Evolutionary conservation across 2,797 vertebrate genomes (phyloP), one percentile per base, ranked within the genome.

Genomic region (Manis pentadactyla): DNA sequence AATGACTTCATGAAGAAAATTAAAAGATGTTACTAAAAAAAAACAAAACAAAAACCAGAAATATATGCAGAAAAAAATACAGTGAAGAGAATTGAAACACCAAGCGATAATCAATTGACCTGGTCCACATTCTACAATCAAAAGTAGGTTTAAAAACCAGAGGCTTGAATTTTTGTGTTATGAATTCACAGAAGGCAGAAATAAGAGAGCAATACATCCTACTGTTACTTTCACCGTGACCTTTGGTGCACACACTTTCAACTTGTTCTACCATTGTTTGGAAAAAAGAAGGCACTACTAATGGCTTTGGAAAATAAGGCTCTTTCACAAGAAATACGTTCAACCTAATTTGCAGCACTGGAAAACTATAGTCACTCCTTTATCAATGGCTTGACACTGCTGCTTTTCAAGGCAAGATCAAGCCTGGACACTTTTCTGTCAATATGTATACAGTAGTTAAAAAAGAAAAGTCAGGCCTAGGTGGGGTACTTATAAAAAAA

Each of bases 341-440:
- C 88, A 95, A 55, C 39, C 68, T 88, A 83, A 93, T 87, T n/a
- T 79, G 27, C 25, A 97, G 77, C 27, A 95, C 0, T 25, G 23
- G 29, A 73, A 88, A 98, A 97, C 75, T 96, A 73, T 4, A 96
- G 93, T 95, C 95, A 87, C 29, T 66, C 84, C 55, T 85, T 97
- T 69, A 87, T 63, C 46, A 88, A 94, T 23, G 57, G 31, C 53
- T 93, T 91, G 86, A 34, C 27, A 87, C 21, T 93, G 39, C 34
- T 69, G 74, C 88, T 97, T 93, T 89, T 95, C 95, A 98, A 94
- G 85, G 55, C 59, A 97, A 93, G 86, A 92, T 83, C 92, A 87
- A 63, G 37, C 23, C 57, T 86, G 57, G 37, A 90, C 11, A 93
- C 29, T 25, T 88, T 34, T 46, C 34, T 91, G 15, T 74, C 51